phyloP scores from a whole-genome alignment of 2,888 invertebrate genomes.

The Aleiodes alternator region DNA sequence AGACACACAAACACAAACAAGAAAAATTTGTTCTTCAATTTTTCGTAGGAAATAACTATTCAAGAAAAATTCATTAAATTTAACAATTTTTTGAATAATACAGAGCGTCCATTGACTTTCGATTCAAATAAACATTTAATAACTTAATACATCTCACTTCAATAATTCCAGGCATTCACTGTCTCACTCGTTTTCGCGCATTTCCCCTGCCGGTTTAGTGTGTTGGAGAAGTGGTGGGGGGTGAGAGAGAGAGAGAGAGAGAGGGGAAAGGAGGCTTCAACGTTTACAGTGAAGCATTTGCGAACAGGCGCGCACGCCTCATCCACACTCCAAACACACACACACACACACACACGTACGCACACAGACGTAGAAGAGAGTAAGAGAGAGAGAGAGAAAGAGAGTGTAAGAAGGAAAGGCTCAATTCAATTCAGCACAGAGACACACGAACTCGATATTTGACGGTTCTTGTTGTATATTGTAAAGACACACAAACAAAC shows the following conservation, averaged over 20 bases:
- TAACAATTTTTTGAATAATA: not conserved
- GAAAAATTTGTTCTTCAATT: no score
- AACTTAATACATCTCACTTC: slow-evolving; percentile 14
- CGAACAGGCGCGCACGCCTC: slow-evolving; percentile 15
- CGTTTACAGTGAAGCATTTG: slow-evolving; percentile 19
- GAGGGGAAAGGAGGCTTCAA: slow-evolving; percentile 1
- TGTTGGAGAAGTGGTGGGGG: no score
- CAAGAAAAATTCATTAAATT: not conserved
- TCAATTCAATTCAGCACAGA: not conserved
- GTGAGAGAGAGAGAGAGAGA: no score
- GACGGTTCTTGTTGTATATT: slow-evolving; percentile 12
- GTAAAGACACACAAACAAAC: slow-evolving; percentile 15
- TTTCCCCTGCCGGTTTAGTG: slow-evolving; percentile 9
- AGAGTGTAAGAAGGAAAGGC: no score
- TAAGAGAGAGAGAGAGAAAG: not conserved
- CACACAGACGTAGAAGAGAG: not conserved
- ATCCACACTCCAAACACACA: not conserved
- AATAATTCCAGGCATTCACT: slow-evolving; percentile 13
- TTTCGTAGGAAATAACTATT: no score
- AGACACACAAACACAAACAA: no score
- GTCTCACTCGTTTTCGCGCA: slow-evolving; percentile 28
- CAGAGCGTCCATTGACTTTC: not conserved
- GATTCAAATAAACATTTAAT: not conserved
- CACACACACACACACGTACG: not conserved
- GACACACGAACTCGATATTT: slow-evolving; percentile 21